Base-by-base conservation (phyloP, 2,797 vertebrate species). In the Danio albolineatus region DNA sequence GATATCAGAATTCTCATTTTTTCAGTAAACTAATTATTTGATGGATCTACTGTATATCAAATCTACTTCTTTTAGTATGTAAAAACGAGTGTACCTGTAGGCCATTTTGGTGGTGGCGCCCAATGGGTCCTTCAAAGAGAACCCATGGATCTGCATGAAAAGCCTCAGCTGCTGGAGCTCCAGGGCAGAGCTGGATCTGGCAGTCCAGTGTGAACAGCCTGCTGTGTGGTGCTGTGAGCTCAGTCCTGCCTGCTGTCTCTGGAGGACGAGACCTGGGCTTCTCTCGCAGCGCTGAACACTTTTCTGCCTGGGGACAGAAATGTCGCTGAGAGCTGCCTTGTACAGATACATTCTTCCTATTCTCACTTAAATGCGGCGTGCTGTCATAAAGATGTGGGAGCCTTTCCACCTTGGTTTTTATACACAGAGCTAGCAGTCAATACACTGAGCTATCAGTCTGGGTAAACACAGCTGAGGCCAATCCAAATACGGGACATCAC, bases 271-370 rank as follows among this genome's bases (percentile, higher is more conserved):
- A 81, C 83, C 88, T 79, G 82, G 80, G 72, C 80, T 86, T 76
- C 83, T 86, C 4, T 90, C 87, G 71, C 84, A 85, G 62, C 87
- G 89, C 7, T 80, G 89, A 80, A 82, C 87, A 80, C 82, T 89
- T 90, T 90, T 91, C 82, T 82, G 86, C 77, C 87, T 89, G 81
- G 86, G 44, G 67, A 89, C 73, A 0, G 88, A 77, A 78, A 91
- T 83, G 39, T 92, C 88, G 70, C 65, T 84, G 79, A 89, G 91
- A 28, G 88, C 91, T 76, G 90, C 90, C 85, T 92, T 92, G 39
- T 36, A 79, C 60, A 93, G 87, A 82, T 90, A 90, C 91, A 92
- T 91, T 83, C 83, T 84, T 57, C 61, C 65, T 59, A 78, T 77
- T 36, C n/a, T 57, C 76, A 16, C 10, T 2, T 10, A 51, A 13